phyloP scores from a whole-genome alignment of 2,113 vertebrate species.

The Empidonax alnorum region DNA sequence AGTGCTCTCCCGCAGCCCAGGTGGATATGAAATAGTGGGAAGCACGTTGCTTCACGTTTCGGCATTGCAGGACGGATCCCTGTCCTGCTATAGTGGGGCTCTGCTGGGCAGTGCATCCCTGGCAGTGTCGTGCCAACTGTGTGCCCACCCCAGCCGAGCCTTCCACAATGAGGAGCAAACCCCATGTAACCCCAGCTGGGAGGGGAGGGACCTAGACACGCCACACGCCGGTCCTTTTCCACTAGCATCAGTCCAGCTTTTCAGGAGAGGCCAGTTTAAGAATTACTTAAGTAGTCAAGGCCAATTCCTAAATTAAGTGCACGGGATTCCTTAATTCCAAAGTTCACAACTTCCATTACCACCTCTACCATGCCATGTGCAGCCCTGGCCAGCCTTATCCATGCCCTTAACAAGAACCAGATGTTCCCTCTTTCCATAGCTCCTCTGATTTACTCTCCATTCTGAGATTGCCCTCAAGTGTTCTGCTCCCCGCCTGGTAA shows the following conservation, averaged over 20 bases:
- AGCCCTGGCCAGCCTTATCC: background rate
- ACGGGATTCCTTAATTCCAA: background rate
- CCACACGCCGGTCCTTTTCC: background rate
- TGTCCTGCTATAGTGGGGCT: too few species aligned
- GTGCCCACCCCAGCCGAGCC: background rate
- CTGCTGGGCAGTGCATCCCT: background rate
- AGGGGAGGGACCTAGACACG: background rate
- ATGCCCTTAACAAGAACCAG: slow-evolving; percentile 17
- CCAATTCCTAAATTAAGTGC: background rate
- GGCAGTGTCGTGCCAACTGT: background rate
- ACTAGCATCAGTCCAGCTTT: background rate
- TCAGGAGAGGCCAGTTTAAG: background rate
- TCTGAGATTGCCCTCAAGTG: slow-evolving; percentile 19
- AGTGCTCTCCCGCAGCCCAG: background rate
- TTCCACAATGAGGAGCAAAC: background rate
- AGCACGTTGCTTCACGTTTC: too few species aligned
- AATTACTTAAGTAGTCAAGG: background rate
- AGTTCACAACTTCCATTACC: background rate
- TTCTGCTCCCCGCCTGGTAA: background rate
- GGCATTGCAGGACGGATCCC: background rate
- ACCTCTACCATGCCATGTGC: background rate
- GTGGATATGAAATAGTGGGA: rapidly evolving
- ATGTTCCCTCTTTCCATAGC: slow-evolving; percentile 8
- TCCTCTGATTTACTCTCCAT: slow-evolving; percentile 27
- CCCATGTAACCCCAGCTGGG: background rate